These are phyloP conservation scores for Anolis sagrei DNA, from an alignment of 2,113 vertebrate species.

Conservation along the genomic window DNA sequence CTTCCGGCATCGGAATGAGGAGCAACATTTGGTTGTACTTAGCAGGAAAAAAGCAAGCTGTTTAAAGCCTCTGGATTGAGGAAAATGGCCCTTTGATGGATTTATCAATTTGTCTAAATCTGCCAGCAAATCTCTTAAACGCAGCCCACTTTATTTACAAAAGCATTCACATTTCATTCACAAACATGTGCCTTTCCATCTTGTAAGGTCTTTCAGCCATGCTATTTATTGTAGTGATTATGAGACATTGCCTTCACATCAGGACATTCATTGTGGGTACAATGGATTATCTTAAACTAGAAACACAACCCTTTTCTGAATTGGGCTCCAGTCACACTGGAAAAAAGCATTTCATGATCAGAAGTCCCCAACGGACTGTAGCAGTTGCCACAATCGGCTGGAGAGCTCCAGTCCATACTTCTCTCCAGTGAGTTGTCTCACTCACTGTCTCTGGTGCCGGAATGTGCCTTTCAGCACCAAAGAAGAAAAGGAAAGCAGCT, in stretches of 20 bases:
- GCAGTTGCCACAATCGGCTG: neutral
- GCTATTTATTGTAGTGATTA: neutral
- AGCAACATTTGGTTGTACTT: conserved; percentile 29
- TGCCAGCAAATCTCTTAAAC: conserved; percentile 35
- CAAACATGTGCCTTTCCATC: conserved; percentile 1
- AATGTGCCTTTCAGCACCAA: neutral
- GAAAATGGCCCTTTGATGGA: conserved; percentile 4
- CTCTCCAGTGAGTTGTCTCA: neutral
- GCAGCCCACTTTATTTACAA: conserved; percentile 14
- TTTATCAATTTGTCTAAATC: conserved; percentile 41
- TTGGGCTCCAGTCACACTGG: neutral
- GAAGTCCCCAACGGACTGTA: neutral
- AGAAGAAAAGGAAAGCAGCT: neutral
- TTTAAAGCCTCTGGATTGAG: conserved; percentile 24
- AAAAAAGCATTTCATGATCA: neutral
- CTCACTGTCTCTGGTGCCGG: neutral
- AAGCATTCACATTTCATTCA: conserved; percentile 19
- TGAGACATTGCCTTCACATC: neutral
- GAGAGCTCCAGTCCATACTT: neutral
- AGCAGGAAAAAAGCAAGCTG: conserved; percentile 43
- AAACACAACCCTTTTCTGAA: neutral
- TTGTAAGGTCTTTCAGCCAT: neutral
- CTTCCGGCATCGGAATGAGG: conserved; percentile 29
- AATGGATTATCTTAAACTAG: neutral
- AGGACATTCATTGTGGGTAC: neutral